These are phyloP conservation scores for Pseudomyrmex flavicornis DNA, from an alignment of 1,140 invertebrate genomes.

Conservation along the genomic window DNA sequence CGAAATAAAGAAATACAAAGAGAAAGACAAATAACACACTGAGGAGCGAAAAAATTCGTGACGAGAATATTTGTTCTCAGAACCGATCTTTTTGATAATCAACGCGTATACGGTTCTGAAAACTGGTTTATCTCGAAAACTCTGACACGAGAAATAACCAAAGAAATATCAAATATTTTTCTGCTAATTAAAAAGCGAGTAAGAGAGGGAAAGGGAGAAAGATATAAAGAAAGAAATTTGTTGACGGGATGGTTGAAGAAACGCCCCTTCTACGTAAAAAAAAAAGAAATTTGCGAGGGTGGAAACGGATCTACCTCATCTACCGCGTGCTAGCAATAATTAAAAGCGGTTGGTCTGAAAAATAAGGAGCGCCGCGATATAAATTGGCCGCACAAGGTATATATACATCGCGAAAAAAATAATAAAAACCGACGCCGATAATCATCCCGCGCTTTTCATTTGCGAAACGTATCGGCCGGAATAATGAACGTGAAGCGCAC, in stretches of 20 bases:
- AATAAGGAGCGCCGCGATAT: conserved; percentile 8
- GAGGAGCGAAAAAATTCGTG: not conserved
- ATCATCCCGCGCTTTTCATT: conserved; percentile 45
- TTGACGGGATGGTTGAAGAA: not conserved
- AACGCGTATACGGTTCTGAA: not conserved
- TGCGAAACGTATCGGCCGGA: conserved; percentile 29
- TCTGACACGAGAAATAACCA: not conserved
- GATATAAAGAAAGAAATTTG: not conserved
- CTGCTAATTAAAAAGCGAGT: no score
- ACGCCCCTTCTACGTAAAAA: not conserved
- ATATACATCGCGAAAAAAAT: not conserved
- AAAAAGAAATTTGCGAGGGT: not conserved
- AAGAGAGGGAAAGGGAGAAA: not conserved
- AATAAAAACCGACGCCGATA: conserved; percentile 17
- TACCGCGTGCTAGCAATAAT: conserved; percentile 7
- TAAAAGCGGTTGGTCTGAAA: conserved; percentile 24
- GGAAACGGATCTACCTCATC: not conserved
- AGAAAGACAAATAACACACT: not conserved
- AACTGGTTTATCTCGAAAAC: not conserved
- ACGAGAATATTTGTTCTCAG: no score
- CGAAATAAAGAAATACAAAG: not conserved
- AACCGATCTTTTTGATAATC: not conserved
- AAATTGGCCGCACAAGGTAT: conserved; percentile 9
- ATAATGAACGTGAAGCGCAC: conserved; percentile 19
- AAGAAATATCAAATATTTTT: no score